Conservation (phyloP, 2,888 invertebrate genomes). For the Omphaloscelis lunosa region DNA sequence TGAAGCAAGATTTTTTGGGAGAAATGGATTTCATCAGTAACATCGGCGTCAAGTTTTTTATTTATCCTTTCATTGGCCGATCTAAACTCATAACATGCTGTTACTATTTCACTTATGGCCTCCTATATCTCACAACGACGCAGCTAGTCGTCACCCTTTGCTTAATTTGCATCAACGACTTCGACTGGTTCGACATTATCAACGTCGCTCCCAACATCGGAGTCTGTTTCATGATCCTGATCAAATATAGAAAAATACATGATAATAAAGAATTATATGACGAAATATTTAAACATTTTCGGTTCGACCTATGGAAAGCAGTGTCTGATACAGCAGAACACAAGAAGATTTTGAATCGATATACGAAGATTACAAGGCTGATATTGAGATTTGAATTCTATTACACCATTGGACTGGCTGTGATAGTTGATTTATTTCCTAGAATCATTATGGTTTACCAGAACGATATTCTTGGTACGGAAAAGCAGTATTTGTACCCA, state of each 20-base stretch:
- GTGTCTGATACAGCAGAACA: conserved; percentile 72
- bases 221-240: conserved; percentile 77
- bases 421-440: conserved; percentile 79
- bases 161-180: conserved; percentile 72
- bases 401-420: conserved; percentile 73
- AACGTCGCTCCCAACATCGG: conserved; percentile 84
- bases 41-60: conserved; percentile 76
- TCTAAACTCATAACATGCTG: conserved; percentile 68
- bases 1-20: conserved; percentile 70
- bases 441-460: conserved; percentile 81
- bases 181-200: conserved; percentile 77
- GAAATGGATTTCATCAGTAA: conserved; percentile 76
- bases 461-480: conserved; percentile 70
- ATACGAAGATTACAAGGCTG: conserved; percentile 70
- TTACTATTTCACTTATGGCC: conserved; percentile 68
- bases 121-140: conserved; percentile 73
- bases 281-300: conserved; percentile 77
- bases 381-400: conserved; percentile 77
- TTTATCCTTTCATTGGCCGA: conserved; percentile 78
- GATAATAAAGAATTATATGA: conserved; percentile 74
- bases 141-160: conserved; percentile 78
- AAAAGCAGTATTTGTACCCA: conserved; percentile 78
- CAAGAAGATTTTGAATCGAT: conserved; percentile 71
- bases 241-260: conserved; percentile 79
- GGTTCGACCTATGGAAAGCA: conserved; percentile 75